Base-by-base conservation (phyloP, 2,888 invertebrate genomes). In the Candidula unifasciata region DNA sequence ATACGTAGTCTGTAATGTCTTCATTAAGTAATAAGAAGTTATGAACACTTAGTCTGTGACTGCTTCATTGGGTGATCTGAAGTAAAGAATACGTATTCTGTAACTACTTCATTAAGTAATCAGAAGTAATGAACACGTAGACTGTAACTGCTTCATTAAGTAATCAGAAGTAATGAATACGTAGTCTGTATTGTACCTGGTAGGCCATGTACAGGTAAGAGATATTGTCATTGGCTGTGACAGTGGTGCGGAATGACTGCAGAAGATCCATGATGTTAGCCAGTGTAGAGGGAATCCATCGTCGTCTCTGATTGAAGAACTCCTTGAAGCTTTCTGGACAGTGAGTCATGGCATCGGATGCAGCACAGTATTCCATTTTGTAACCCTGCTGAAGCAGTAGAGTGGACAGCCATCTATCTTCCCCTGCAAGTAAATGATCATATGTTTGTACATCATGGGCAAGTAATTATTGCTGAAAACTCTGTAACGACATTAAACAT, bases 201-300 rank as follows among this genome's bases (percentile, higher is more conserved):
- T 93, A 93, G 44, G 89, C 82, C 74, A 93, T 91, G 87, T 91
- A 93, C 54, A 91, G 88, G 69, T 89, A 88, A 0, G 99, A 99
- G 90, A 99, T 99, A 92, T 98, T 98, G 93, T 99, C 98, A 93
- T 99, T 99, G 90, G 98, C 97, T 93, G 97, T 96, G 87, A 99
- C 97, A 0, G 99, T 99, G 89, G 96, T 96, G 93, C 97, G 97
- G 89, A 97, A 97, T 93, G 98, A 98, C 92, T 87, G 87, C 13
- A 92, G 86, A 91, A 99, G 95, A 94, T 99, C 99, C 96, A 99
- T 97, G 93, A 99, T 99, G 93, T 99, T 99, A 87, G 99, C 99
- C 93, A 99, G 97, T 64, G 99, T 99, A 0, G 99, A 99, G 13
- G 99, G 99, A 88, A 98, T 98, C 99, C 99, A 99, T 89, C 99